Conservation (phyloP, 1,140 invertebrate genomes). For the Aleiodes sp. region DNA sequence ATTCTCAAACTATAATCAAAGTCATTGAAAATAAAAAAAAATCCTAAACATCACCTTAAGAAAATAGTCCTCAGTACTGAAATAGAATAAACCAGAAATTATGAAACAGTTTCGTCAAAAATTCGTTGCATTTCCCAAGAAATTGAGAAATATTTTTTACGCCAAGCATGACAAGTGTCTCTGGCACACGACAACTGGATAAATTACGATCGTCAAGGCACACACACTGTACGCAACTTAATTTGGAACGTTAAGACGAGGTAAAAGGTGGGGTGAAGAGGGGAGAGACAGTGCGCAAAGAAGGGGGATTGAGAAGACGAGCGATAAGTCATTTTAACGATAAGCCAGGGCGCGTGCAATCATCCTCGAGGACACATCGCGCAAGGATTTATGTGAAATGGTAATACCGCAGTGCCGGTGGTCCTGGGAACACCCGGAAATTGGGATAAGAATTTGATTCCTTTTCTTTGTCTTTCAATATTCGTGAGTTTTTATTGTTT, state of each 20-base stretch:
- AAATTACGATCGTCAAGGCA: slow-evolving; percentile 54
- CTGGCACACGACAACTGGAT: slow-evolving; percentile 40
- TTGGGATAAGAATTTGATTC: neutral
- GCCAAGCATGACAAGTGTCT: neutral
- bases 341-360: slow-evolving; percentile 44
- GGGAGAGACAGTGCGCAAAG: neutral
- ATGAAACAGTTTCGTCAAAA: too few relatives aligned
- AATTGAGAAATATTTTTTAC: slow-evolving; percentile 24
- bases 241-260: slow-evolving; percentile 47
- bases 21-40: too few relatives aligned
- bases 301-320: neutral
- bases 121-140: too few relatives aligned
- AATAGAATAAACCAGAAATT: too few relatives aligned
- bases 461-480: neutral
- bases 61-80: too few relatives aligned
- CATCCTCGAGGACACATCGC: slow-evolving; percentile 41
- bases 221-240: slow-evolving; percentile 45
- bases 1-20: too few relatives aligned
- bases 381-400: slow-evolving; percentile 35
- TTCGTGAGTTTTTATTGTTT: neutral
- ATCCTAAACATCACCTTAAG: too few relatives aligned
- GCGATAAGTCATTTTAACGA: slow-evolving; percentile 63
- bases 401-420: slow-evolving; percentile 5
- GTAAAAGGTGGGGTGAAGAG: neutral
- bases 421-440: too few relatives aligned